Conservation (phyloP, 1,140 invertebrate species). For the Acromyrmex charruanus region DNA sequence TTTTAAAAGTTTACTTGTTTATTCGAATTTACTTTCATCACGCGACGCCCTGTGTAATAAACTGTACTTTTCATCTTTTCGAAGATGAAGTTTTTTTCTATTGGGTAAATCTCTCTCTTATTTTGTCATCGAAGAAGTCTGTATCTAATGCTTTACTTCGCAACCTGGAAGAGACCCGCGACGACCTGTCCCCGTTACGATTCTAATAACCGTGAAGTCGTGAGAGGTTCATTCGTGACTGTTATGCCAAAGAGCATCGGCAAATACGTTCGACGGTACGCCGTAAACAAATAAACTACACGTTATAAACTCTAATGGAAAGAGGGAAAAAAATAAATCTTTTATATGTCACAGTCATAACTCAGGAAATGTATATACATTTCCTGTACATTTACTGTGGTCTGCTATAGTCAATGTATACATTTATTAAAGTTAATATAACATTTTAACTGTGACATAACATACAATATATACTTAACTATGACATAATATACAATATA, state of each 20-base stretch:
- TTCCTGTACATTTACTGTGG: too few relatives aligned
- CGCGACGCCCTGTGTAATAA: neutral
- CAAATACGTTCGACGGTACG: constrained; percentile 19
- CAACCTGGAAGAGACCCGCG: constrained; percentile 51
- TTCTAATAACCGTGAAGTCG: constrained; percentile 74
- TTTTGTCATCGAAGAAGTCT: constrained; percentile 28
- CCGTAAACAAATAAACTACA: constrained; percentile 15
- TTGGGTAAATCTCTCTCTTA: neutral
- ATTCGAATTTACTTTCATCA: neutral
- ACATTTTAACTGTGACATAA: too few relatives aligned
- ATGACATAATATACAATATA: too few relatives aligned
- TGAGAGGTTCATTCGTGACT: constrained; percentile 74
- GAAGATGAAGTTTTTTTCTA: neutral
- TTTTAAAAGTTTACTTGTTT: too few relatives aligned
- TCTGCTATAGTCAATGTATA: too few relatives aligned
- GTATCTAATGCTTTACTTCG: constrained; percentile 12
- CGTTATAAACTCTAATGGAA: constrained; percentile 5
- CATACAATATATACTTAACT: too few relatives aligned
- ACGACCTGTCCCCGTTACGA: constrained; percentile 64
- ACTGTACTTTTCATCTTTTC: neutral
- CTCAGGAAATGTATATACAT: too few relatives aligned
- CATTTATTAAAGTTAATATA: too few relatives aligned
- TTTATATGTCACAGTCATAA: neutral
- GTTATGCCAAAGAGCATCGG: constrained; percentile 66
- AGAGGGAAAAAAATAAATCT: neutral